Evolutionary conservation across 2,888 invertebrate genomes (phyloP), one percentile per base, ranked within the genome.

Genomic region (Oscheius sp.): DNA sequence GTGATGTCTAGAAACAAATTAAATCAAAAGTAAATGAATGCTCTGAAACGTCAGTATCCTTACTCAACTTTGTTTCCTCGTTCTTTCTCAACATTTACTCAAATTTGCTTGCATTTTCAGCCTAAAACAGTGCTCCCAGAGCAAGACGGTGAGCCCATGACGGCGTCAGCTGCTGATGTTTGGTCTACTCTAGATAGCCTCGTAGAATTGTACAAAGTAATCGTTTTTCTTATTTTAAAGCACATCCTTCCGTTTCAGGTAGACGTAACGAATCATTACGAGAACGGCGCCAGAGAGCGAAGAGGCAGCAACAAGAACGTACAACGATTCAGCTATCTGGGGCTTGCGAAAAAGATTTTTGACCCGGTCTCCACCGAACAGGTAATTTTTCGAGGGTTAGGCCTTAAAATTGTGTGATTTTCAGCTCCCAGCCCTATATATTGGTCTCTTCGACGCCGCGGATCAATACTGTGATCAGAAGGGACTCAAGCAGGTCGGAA

Each of bases 391-490:
- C 11, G 13, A 42, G 4, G 2, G 11, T 42, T 59, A 13, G 9
- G 1, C 21, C 21, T 60, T 59, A 0, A 9, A 2, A 3, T 32
- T 33, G 13, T 4, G 7, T 35, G 10, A 32, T 58, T 59, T 59
- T 62, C 21, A 60, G 71, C 35, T 72, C 51, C 35, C 51, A 13
- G 33, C 51, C 10, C 50, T 62, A 29, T 70, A 70, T 42, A 48
- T 60, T 13, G 50, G 33, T 33, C 13, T 72, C 21, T 72, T 72
- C 51, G 71, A 72, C 35, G n/a, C n/a, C 7, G 37, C 59, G n/a
- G 71, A 72, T 21, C n/a, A 11, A 13, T 72, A 62, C 35, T 29
- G 32, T 32, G 5, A 32, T 3, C 7, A 9, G 21, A 72, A 72
- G 33, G 37, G 53, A 29, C 21, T 58, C 13, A 60, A 10, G 10